These are phyloP conservation scores for Aurelia coerulea DNA, from an alignment of 30 jellyfish, hydroid and myxozoan genomes.

Conservation along the genomic window DNA sequence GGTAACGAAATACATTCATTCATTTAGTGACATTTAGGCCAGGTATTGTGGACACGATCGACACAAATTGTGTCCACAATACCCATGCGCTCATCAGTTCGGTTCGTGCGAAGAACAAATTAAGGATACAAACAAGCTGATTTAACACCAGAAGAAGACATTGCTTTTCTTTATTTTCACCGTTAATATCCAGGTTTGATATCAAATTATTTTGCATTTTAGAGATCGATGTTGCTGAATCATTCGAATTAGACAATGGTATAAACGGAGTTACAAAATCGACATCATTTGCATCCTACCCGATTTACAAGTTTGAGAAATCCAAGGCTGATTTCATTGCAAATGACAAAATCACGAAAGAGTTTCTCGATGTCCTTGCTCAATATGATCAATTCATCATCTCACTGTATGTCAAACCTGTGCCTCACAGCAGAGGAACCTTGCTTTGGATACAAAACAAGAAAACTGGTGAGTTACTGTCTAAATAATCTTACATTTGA, in stretches of 20 bases:
- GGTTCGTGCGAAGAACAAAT: too few relatives aligned
- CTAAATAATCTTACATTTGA: neutral
- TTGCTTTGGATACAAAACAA: slow-evolving; percentile 83
- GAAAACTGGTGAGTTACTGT: slow-evolving; percentile 56
- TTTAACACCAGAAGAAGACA: too few relatives aligned
- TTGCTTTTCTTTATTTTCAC: too few relatives aligned
- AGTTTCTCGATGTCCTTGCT: slow-evolving; percentile 63
- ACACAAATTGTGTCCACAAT: too few relatives aligned
- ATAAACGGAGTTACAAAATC: slow-evolving; percentile 69
- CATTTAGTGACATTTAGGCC: too few relatives aligned
- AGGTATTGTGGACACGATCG: too few relatives aligned
- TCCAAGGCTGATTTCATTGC: slow-evolving; percentile 67
- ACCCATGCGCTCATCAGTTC: too few relatives aligned
- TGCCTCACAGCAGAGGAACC: slow-evolving; percentile 79
- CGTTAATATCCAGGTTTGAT: too few relatives aligned
- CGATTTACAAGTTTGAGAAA: slow-evolving; percentile 55
- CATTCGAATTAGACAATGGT: slow-evolving; percentile 74
- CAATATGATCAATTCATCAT: slow-evolving; percentile 68
- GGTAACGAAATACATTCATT: too few relatives aligned
- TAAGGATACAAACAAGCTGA: too few relatives aligned
- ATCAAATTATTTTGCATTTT: neutral
- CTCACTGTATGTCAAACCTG: slow-evolving; percentile 82
- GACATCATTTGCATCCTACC: slow-evolving; percentile 37
- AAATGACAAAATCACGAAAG: slow-evolving; percentile 51
- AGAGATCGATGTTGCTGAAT: slow-evolving; percentile 83